These are phyloP conservation scores for Drosophila affinis DNA, from an alignment of 2,888 invertebrate species.

Conservation along the genomic window DNA sequence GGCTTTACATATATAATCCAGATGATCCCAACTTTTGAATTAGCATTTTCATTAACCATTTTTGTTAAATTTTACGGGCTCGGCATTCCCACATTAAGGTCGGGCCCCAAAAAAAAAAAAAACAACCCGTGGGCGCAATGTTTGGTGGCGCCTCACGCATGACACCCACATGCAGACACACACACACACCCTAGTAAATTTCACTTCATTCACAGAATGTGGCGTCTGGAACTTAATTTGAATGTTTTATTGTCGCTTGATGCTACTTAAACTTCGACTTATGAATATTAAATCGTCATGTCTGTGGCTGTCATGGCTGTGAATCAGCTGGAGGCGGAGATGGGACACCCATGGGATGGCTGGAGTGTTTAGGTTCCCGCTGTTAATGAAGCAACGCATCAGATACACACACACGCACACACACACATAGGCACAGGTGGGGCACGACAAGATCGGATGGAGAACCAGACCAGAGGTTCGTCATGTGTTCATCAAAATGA, in stretches of 20 bases:
- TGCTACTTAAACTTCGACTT: conserved; percentile 64
- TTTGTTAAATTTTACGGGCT: conserved; percentile 54
- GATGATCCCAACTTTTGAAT: conserved; percentile 30
- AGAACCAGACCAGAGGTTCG: conserved; percentile 23
- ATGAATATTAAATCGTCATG: conserved; percentile 58
- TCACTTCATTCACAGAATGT: conserved; percentile 30
- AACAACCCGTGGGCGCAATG: conserved; percentile 19
- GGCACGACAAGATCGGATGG: conserved; percentile 31
- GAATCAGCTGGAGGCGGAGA: conserved; percentile 11
- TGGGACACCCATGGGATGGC: background rate
- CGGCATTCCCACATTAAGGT: conserved; percentile 45
- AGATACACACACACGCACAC: conserved; percentile 40
- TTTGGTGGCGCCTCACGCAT: conserved; percentile 66
- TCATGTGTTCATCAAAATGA: conserved; percentile 40
- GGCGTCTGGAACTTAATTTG: conserved; percentile 53
- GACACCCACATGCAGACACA: conserved; percentile 50
- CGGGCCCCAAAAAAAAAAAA: conserved; percentile 15
- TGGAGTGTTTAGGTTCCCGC: conserved; percentile 28
- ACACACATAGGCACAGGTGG: conserved; percentile 35
- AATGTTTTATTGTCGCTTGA: conserved; percentile 63
- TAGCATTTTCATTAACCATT: conserved; percentile 53
- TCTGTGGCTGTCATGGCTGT: conserved; percentile 10
- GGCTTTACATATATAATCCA: conserved; percentile 12
- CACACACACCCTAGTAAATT: conserved; percentile 17
- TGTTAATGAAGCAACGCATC: conserved; percentile 55